Base-by-base conservation (phyloP, 2,888 invertebrate genomes). In the Celastrina argiolus region DNA sequence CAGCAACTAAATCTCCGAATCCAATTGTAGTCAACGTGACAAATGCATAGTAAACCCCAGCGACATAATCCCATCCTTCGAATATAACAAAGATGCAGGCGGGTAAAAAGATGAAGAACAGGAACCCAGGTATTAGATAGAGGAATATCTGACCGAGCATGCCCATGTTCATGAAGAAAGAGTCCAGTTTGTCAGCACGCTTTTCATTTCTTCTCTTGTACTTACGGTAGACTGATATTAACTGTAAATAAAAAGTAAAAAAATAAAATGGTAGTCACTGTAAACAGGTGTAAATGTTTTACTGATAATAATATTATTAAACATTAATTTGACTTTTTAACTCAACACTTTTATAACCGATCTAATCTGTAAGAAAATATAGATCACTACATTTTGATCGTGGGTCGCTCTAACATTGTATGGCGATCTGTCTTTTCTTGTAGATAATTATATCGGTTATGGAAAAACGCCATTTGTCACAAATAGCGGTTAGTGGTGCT, bases 1-100 rank as follows among this genome's bases (percentile, higher is more conserved):
- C 96, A 83, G 97, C 97, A 36, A 98, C 97, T 78, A 94, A 94
- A 83, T 98, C 98, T n/a, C 98, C 98, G 82, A 97, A 98, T 45
- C 97, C 97, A 72, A 98, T 97, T 3, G 97, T 97, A 2, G 97
- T 96, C 12, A 96, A 92, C 0, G 97, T 96, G 14, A 97, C 96
- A 79, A 96, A 97, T 22, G 97, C 95, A 78, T 96, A 98, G 81
- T 97, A 98, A 56, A 97, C 92, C 0, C 97, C 93, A 56, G 96
- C 94, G 8, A 96, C 93, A 79, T 96, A 98, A 8, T 94, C 93
- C 98, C 98, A 98, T 1, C 93, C 94, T 87, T 98, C 98, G 76
- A 96, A 96, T 65, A 95, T 93, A 18, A 95, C 94, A 78, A 98
- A 97, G 42, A 97, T 92, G 72, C 95, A 94, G 0, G 97, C 95